Conservation (phyloP, 23 tunicate species). For the Diplosoma virens region DNA sequence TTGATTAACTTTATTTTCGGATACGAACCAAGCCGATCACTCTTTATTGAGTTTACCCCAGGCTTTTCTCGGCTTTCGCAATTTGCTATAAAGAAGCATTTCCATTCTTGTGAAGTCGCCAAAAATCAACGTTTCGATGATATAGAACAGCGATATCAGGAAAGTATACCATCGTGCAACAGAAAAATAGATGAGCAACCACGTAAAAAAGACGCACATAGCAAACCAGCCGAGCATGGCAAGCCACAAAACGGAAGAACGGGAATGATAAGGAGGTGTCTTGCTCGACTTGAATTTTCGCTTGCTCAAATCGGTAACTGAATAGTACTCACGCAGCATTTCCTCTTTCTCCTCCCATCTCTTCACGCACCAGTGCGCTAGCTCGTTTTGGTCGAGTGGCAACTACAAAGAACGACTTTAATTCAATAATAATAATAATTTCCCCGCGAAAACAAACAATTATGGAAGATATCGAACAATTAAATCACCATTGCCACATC, state of each 20-base stretch:
- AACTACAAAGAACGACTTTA: too few relatives aligned
- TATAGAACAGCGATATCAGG: conserved; percentile 27
- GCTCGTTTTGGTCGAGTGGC: conserved; percentile 50
- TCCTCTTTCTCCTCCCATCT: conserved; percentile 72
- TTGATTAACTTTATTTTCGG: too few relatives aligned
- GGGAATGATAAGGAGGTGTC: conserved; percentile 24
- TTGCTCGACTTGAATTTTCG: conserved; percentile 43
- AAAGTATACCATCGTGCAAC: conserved; percentile 48
- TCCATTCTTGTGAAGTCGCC: conserved; percentile 81
- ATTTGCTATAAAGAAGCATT: conserved; percentile 42
- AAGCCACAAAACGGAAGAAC: conserved; percentile 40
- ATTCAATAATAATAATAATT: too few relatives aligned
- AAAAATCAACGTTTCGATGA: conserved; percentile 14
- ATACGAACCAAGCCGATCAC: too few relatives aligned
- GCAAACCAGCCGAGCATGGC: conserved; percentile 41
- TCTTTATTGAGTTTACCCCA: conserved; percentile 24
- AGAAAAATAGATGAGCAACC: conserved; percentile 1
- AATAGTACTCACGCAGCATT: conserved; percentile 44
- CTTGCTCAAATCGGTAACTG: conserved; percentile 10
- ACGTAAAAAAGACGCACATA: neutral
- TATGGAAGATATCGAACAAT: too few relatives aligned
- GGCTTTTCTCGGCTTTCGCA: conserved; percentile 2
- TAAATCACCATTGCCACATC: too few relatives aligned
- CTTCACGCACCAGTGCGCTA: conserved; percentile 57
- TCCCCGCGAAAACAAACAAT: too few relatives aligned